Evolutionary conservation across 1,140 invertebrate genomes (phyloP).

Genomic region (Bombus waltoni): DNA sequence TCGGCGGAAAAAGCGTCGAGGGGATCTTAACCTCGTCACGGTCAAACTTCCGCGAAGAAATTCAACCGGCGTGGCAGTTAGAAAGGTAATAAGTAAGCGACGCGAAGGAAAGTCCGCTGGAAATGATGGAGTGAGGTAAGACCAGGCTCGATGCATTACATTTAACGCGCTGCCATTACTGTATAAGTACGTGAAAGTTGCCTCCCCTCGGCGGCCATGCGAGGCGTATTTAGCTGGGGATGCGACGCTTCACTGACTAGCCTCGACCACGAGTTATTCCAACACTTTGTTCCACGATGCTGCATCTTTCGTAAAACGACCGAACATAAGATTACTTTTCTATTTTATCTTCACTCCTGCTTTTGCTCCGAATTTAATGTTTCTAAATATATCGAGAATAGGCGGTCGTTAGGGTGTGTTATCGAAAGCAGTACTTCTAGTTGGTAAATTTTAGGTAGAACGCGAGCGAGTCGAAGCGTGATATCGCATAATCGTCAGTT

Average conservation of each 20-base stretch:
- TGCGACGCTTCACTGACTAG: constrained; percentile 20
- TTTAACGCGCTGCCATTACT: constrained; percentile 68
- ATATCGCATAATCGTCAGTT: background rate
- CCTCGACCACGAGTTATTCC: background rate
- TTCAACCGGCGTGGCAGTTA: constrained; percentile 63
- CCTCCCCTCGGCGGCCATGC: constrained; percentile 1
- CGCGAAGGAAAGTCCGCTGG: constrained; percentile 66
- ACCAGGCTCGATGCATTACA: constrained; percentile 69
- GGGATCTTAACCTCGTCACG: constrained; percentile 62
- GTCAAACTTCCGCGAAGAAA: constrained; percentile 72
- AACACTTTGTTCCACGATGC: background rate
- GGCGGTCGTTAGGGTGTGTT: background rate
- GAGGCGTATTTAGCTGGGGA: constrained; percentile 3
- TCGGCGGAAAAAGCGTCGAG: constrained; percentile 23
- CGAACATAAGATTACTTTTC: background rate
- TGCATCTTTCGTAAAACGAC: background rate
- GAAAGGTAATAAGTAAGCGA: constrained; percentile 67
- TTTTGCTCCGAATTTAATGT: background rate
- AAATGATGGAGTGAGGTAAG: constrained; percentile 72
- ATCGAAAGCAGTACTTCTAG: too few relatives aligned
- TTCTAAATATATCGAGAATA: too few relatives aligned
- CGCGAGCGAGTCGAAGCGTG: too few relatives aligned
- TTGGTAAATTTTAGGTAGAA: background rate
- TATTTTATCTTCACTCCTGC: background rate
- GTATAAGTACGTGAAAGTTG: constrained; percentile 72